Evolutionary conservation across 2,888 invertebrate genomes (phyloP), one percentile per base, ranked within the genome.

Genomic region (Drosophila lacicola): DNA sequence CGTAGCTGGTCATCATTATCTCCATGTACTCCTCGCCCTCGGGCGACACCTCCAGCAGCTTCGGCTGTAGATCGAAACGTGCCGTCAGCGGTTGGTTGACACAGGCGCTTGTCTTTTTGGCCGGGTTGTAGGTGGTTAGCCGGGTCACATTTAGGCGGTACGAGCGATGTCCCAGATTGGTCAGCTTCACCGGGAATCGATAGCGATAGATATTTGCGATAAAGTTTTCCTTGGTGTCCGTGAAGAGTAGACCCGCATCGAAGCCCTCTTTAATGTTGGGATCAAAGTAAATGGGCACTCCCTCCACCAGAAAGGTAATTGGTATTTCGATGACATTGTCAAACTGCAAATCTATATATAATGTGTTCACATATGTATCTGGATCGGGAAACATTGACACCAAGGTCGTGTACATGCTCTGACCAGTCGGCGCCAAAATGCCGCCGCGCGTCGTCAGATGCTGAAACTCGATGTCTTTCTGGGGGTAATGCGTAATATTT

Each of bases 201-300:
- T 81, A 78, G 0, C 70, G 73, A 9, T 65, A 82, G 5, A 67
- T 49, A 10, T 82, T 70, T 0, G 60, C 65, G 10, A 58, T 42
- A n/a, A 78, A 82, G 21, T 82, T 62, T 6, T 79, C 70, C 45
- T 73, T 74, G 0, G 78, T 78, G 25, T 79, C 89, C 33, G 80
- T 85, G 3, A 88, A 79, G 25, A 91, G 49, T 0, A 47, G 37
- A 1, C 91, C 91, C 4, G 82, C 74, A 60, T 92, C 70, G 8
- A 89, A 67, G 4, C 82, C 85, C 0, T 80, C 53, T 3, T 66
- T 80, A 0, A 92, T 76, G 39, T 91, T 68, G 2, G 91, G 91
- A 11, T 88, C 77, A 42, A 91, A 89, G 14, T 70, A 74, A 8
- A 92, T 68, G 0, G 92, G 92, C 6, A 90, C 82, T 0, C 91